Evolutionary conservation across 2,797 vertebrate species (phyloP).

Genomic region (Muraenolepis orangiensis): DNA sequence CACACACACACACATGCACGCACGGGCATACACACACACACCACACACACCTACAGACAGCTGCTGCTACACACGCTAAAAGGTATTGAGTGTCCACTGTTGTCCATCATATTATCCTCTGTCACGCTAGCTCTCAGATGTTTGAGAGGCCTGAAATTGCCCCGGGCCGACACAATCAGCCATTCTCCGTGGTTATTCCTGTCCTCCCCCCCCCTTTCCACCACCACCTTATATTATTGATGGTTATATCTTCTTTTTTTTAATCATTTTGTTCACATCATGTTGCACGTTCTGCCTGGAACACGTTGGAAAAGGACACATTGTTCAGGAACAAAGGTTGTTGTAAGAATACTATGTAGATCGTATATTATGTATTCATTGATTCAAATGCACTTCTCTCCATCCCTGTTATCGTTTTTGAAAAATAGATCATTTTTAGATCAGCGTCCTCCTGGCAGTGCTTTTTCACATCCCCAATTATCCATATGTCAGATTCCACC

Average conservation of each 20-base stretch:
- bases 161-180: constrained; percentile 30
- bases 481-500: constrained; percentile 27
- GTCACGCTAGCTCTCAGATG: constrained; percentile 30
- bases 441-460: constrained; percentile 28
- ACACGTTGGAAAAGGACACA: no score
- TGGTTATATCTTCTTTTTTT: not conserved
- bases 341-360: not conserved
- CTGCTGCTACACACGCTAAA: constrained; percentile 4
- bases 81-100: constrained; percentile 10
- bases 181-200: constrained; percentile 20
- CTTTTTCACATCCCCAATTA: constrained; percentile 37
- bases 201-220: constrained; percentile 25
- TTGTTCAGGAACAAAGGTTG: no score
- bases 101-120: constrained; percentile 35
- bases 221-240: constrained; percentile 1
- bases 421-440: constrained; percentile 27
- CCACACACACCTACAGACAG: constrained; percentile 5
- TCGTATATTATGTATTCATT: not conserved
- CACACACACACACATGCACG: not conserved
- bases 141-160: constrained; percentile 31
- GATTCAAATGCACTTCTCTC: not conserved
- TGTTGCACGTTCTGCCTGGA: not conserved
- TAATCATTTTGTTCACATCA: not conserved
- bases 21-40: constrained; percentile 6
- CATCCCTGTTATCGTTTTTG: not conserved